Evolutionary conservation across 1,140 invertebrate genomes (phyloP).

Genomic region (Maniola jurtina): DNA sequence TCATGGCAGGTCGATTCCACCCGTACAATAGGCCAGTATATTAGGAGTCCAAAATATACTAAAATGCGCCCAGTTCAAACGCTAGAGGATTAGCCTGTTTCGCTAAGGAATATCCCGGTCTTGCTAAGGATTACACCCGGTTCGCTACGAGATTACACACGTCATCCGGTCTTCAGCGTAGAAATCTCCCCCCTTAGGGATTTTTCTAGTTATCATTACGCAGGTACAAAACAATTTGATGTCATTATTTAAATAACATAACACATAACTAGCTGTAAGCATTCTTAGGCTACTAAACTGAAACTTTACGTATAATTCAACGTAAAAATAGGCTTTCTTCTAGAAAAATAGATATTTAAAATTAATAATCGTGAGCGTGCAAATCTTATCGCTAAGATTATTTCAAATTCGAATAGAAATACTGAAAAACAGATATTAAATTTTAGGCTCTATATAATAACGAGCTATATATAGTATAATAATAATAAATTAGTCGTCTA

Average conservation of each 20-base stretch:
- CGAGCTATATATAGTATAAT: too few relatives aligned
- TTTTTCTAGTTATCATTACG: slow-evolving; percentile 25
- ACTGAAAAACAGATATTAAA: not conserved
- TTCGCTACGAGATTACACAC: slow-evolving; percentile 11
- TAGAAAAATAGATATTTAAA: not conserved
- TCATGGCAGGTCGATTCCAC: slow-evolving; percentile 31
- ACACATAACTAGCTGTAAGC: not conserved
- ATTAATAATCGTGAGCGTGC: not conserved
- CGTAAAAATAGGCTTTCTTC: not conserved
- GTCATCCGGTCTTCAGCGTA: slow-evolving; percentile 25
- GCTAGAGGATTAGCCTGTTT: slow-evolving; percentile 14
- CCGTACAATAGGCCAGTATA: slow-evolving; percentile 31
- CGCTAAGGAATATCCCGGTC: slow-evolving; percentile 9
- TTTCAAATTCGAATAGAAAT: not conserved
- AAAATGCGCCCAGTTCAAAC: slow-evolving; percentile 13
- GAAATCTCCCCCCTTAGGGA: slow-evolving; percentile 34
- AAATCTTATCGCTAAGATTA: not conserved
- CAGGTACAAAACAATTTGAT: slow-evolving; percentile 26
- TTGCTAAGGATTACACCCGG: slow-evolving; percentile 12
- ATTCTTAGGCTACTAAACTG: slow-evolving; percentile 1
- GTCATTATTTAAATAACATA: slow-evolving; percentile 8
- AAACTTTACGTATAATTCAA: not conserved
- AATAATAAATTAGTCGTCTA: slow-evolving; percentile 10
- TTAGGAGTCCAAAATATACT: slow-evolving; percentile 28
- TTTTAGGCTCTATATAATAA: not conserved